These are phyloP conservation scores for Neosilurus mollespiculum DNA, from an alignment of 2,797 vertebrate species.

Conservation along the genomic window DNA sequence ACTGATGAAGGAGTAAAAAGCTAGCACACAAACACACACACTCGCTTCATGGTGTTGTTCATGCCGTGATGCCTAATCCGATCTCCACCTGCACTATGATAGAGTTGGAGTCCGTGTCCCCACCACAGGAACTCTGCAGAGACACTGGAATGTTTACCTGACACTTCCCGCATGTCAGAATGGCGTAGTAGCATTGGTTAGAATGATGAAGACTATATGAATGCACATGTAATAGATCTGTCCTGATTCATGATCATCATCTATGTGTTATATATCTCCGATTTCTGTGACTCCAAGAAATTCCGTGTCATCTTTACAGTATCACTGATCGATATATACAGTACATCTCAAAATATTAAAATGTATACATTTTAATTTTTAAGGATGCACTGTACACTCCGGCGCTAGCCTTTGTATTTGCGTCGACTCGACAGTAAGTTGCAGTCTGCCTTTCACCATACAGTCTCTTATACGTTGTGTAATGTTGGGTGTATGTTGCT, in stretches of 20 bases:
- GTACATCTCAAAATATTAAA: background rate
- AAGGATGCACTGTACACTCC: background rate
- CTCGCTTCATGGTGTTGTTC: constrained; percentile 6
- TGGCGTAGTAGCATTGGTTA: constrained; percentile 24
- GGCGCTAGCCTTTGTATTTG: background rate
- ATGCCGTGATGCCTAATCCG: constrained; percentile 25
- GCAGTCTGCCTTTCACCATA: background rate
- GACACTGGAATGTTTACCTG: constrained; percentile 33
- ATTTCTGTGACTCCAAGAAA: constrained; percentile 16
- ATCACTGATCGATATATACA: background rate
- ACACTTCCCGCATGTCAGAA: constrained; percentile 34
- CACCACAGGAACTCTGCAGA: background rate
- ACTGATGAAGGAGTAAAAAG: constrained; percentile 10
- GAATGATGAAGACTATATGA: constrained; percentile 28
- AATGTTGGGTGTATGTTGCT: background rate
- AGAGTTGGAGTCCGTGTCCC: background rate
- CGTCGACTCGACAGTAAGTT: constrained; percentile 12
- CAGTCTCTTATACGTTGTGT: background rate
- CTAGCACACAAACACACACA: constrained; percentile 4
- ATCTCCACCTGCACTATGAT: constrained; percentile 23
- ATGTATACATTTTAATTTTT: background rate
- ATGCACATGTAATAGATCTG: constrained; percentile 8
- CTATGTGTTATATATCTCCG: constrained; percentile 23
- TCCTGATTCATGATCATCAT: constrained; percentile 38
- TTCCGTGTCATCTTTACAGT: constrained; percentile 26